Evolutionary conservation across 2,888 invertebrate genomes (phyloP), one percentile per base, ranked within the genome.

Genomic region (Hemithea aestivaria): DNA sequence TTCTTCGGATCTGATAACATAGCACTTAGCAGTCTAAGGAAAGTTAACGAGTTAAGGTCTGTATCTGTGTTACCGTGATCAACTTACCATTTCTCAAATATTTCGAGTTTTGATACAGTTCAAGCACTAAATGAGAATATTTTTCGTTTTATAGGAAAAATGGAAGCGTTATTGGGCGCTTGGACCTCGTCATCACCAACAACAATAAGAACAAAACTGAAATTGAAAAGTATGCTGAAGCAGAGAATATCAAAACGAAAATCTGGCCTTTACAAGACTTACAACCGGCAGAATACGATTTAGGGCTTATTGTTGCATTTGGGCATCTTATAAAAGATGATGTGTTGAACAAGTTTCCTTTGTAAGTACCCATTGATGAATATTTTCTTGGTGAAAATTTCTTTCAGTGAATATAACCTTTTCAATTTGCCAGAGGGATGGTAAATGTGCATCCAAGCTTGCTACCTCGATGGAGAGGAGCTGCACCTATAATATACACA

Each of bases 371-470:
- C n/a, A n/a, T n/a, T n/a, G n/a, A n/a, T n/a, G n/a, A n/a, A n/a
- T n/a, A n/a, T n/a, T n/a, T n/a, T n/a, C n/a, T n/a, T n/a, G n/a
- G n/a, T n/a, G n/a, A n/a, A n/a, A n/a, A n/a, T n/a, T n/a, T n/a
- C n/a, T n/a, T n/a, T n/a, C n/a, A n/a, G n/a, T n/a, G n/a, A n/a
- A n/a, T n/a, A n/a, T n/a, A n/a, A n/a, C n/a, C n/a, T n/a, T n/a
- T n/a, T n/a, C n/a, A n/a, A n/a, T n/a, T n/a, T n/a, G n/a, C n/a
- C n/a, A 95, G 94, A 59, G 97, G 97, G 12, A 96, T 98, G 88
- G 84, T 98, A 20, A 98, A 98, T 87, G 93, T 98, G 0, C 98
- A 98, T 76, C 96, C 94, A 0, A 97, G 97, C 77, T 73, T 98
- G 30, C 77, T 98, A 45, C 98, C 98, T 0, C 88, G 93, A 36